These are phyloP conservation scores for Andrena fulva DNA, from an alignment of 2,888 invertebrate genomes.

Conservation along the genomic window DNA sequence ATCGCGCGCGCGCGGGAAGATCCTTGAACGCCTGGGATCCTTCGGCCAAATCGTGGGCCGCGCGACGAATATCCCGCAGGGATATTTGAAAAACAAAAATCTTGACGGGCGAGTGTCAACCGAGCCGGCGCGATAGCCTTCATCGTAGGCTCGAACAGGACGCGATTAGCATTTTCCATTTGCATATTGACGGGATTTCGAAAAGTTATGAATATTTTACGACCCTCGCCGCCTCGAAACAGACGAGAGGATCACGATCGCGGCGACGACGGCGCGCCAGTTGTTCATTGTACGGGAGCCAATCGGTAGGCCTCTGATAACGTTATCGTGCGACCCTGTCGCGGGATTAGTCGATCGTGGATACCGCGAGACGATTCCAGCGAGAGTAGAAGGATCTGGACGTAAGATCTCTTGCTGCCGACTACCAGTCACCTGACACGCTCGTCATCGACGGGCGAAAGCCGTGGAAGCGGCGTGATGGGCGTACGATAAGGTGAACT, in stretches of 20 bases:
- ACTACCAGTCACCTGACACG: conserved; percentile 49
- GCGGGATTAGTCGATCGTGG: conserved; percentile 4
- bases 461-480: conserved; percentile 31
- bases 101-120: conserved; percentile 70
- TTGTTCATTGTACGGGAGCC: conserved; percentile 8
- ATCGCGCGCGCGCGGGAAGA: neutral
- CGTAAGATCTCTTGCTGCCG: conserved; percentile 13
- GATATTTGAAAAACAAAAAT: conserved; percentile 64
- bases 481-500: conserved; percentile 74
- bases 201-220: conserved; percentile 85
- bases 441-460: conserved; percentile 37
- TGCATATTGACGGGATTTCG: conserved; percentile 85
- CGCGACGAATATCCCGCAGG: conserved; percentile 6
- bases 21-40: conserved; percentile 25
- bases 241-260: conserved; percentile 23
- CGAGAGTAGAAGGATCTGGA: too few relatives aligned
- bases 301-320: conserved; percentile 51
- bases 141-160: conserved; percentile 70
- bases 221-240: conserved; percentile 46
- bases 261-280: conserved; percentile 10
- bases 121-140: conserved; percentile 67
- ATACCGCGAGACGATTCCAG: conserved; percentile 13
- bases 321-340: conserved; percentile 27
- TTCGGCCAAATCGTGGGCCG: conserved; percentile 9
- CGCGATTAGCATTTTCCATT: conserved; percentile 83